Evolutionary conservation across 1,140 invertebrate genomes (phyloP).

Genomic region (Pseudomyrmex concolor): DNA sequence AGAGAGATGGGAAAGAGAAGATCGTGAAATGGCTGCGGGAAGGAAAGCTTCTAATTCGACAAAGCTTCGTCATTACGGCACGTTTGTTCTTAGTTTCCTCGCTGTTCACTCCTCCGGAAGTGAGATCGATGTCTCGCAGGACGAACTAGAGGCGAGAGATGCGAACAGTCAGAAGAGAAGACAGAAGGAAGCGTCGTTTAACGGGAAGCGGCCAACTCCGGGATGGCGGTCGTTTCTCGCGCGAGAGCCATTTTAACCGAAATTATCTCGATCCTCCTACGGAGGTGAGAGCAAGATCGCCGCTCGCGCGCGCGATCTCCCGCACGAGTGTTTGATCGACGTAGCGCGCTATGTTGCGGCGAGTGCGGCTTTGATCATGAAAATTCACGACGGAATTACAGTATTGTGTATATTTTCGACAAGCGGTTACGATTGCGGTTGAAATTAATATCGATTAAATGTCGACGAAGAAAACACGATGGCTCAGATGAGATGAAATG

Average conservation of each 20-base stretch:
- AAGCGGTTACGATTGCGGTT: not conserved
- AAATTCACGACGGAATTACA: too few relatives aligned
- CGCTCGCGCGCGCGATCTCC: not conserved
- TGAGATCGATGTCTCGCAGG: constrained; percentile 40
- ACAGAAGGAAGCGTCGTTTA: constrained; percentile 30
- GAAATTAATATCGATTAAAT: not conserved
- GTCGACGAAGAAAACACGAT: too few relatives aligned
- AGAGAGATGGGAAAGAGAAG: not conserved
- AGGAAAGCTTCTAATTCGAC: constrained; percentile 52
- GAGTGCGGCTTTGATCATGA: constrained; percentile 47
- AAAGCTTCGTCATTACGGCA: constrained; percentile 49
- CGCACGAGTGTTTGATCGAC: constrained; percentile 19
- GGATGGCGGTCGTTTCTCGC: constrained; percentile 34
- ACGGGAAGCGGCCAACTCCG: constrained; percentile 19
- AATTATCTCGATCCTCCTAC: constrained; percentile 55
- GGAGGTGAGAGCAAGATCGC: constrained; percentile 45
- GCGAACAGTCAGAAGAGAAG: constrained; percentile 1
- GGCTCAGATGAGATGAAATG: too few relatives aligned
- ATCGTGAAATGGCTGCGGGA: constrained; percentile 40
- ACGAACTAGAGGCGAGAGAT: constrained; percentile 11
- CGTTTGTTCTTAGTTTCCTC: constrained; percentile 40
- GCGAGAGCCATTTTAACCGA: constrained; percentile 59
- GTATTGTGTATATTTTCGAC: not conserved
- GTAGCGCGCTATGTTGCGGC: not conserved
- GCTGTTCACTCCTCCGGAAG: constrained; percentile 10